Evolutionary conservation across 2,113 vertebrate genomes (phyloP).

Genomic region (Lethenteron reissneri): DNA sequence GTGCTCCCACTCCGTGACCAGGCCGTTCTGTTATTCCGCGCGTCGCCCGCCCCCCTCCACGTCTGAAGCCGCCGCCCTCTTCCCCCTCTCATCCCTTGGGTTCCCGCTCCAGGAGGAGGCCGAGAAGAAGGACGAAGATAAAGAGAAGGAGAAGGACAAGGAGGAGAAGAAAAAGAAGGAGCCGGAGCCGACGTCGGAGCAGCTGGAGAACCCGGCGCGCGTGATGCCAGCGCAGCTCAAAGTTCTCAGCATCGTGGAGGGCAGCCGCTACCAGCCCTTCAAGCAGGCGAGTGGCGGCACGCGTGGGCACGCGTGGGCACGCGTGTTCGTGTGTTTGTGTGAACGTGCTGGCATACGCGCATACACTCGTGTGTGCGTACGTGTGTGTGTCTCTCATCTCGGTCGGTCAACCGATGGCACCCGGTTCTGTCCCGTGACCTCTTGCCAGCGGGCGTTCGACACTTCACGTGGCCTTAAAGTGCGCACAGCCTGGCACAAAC

Average conservation of each 20-base stretch:
- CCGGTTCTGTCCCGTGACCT: no score
- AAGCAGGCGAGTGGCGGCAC: slow-evolving; percentile 41
- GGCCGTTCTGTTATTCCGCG: no score
- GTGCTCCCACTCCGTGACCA: no score
- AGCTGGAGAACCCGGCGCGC: slow-evolving; percentile 79
- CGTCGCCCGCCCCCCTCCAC: no score
- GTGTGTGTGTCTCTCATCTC: not conserved
- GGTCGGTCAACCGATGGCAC: no score
- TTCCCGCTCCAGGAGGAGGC: slow-evolving; percentile 27
- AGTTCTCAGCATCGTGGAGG: slow-evolving; percentile 76
- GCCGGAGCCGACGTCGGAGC: slow-evolving; percentile 74
- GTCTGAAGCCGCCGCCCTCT: no score
- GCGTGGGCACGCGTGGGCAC: not conserved
- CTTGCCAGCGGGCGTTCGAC: no score
- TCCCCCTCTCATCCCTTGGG: not conserved
- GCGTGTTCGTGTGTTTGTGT: not conserved
- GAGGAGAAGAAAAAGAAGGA: slow-evolving; percentile 95
- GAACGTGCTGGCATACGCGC: not conserved
- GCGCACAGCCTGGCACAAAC: no score
- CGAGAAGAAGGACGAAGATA: slow-evolving; percentile 38
- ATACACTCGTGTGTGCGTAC: not conserved
- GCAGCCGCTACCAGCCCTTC: slow-evolving; percentile 83
- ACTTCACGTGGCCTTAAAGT: no score
- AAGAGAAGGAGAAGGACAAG: slow-evolving; percentile 53
- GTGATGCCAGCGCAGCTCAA: slow-evolving; percentile 94